Evolutionary conservation across 2,113 vertebrate genomes (phyloP).

Genomic region (Raja brachyura): DNA sequence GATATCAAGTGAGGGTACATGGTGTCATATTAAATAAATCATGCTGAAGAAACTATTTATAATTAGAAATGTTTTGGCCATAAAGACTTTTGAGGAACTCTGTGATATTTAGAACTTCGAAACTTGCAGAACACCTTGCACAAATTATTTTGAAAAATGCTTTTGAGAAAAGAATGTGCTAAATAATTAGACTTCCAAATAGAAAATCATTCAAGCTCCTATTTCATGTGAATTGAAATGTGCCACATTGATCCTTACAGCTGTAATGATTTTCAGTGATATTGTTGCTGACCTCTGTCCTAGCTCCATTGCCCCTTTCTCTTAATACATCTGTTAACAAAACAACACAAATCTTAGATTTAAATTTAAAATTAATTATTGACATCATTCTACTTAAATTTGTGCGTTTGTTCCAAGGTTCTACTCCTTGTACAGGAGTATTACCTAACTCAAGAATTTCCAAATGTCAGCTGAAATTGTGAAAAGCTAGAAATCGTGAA

Average conservation of each 20-base stretch:
- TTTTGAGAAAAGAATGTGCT: neutral
- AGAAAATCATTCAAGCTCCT: too few relatives aligned
- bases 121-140: too few relatives aligned
- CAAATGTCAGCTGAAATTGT: too few relatives aligned
- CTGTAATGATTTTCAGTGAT: neutral
- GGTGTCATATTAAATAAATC: neutral
- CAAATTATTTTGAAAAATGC: neutral
- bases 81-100: neutral
- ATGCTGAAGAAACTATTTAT: neutral
- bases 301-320: neutral
- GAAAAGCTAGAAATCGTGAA: too few relatives aligned
- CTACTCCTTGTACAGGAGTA: too few relatives aligned
- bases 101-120: neutral
- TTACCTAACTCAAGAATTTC: too few relatives aligned
- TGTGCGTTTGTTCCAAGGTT: neutral
- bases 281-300: neutral
- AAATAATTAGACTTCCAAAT: neutral
- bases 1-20: neutral
- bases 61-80: neutral
- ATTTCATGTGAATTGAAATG: neutral
- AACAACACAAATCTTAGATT: neutral
- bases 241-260: neutral
- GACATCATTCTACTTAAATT: neutral
- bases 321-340: neutral
- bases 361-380: neutral